phyloP scores from a whole-genome alignment of 2,113 vertebrate genomes.

The Colinus virginianus region DNA sequence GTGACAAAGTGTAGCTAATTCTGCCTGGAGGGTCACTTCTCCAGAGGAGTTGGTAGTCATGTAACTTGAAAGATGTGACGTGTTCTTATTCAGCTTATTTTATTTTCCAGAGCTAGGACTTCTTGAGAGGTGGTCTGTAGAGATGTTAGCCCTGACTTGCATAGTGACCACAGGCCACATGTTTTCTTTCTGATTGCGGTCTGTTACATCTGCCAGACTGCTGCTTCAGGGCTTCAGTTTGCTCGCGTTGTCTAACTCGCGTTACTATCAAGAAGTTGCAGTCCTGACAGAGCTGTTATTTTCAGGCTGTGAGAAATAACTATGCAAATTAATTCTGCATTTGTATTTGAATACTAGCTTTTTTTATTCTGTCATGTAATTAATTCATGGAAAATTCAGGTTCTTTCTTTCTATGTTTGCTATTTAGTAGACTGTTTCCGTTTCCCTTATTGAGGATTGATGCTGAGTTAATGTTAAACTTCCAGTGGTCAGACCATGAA shows the following conservation, averaged over 20 bases:
- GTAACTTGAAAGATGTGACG: not conserved
- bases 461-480: not conserved
- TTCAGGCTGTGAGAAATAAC: not conserved
- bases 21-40: not conserved
- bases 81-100: not conserved
- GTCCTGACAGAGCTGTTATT: not conserved
- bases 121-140: not conserved
- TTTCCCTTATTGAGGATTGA: not conserved
- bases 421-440: not conserved
- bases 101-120: not conserved
- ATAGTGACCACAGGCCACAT: accelerated
- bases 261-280: accelerated
- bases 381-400: not conserved
- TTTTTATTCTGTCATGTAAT: not conserved
- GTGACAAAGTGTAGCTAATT: not conserved
- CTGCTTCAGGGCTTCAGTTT: not conserved
- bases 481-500: not conserved
- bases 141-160: not conserved
- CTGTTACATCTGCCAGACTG: not conserved
- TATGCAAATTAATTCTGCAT: not conserved
- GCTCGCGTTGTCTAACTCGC: not conserved
- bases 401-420: accelerated
- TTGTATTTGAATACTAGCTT: not conserved
- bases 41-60: not conserved
- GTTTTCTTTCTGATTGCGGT: not conserved